These are phyloP conservation scores for Leistus spinibarbis DNA, from an alignment of 2,888 invertebrate genomes.

Conservation along the genomic window DNA sequence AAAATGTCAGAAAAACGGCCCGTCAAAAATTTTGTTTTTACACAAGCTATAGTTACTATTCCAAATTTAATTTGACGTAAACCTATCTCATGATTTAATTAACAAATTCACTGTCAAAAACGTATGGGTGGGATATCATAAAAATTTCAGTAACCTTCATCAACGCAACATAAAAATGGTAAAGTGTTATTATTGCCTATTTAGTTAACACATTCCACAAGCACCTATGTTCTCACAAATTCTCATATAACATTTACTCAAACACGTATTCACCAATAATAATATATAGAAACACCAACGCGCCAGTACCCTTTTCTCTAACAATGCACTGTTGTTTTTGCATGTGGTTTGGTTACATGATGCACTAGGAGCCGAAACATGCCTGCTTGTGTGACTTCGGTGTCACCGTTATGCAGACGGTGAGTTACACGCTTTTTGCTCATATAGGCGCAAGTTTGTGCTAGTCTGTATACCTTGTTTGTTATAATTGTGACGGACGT, in stretches of 20 bases:
- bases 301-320: neutral
- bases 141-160: neutral
- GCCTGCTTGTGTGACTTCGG: slow-evolving; percentile 43
- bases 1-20: neutral
- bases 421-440: slow-evolving; percentile 42
- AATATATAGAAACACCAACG: neutral
- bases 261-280: neutral
- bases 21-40: neutral
- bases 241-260: neutral
- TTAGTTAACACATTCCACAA: neutral
- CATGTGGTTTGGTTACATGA: slow-evolving; percentile 40
- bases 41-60: neutral
- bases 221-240: neutral
- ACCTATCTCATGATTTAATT: neutral
- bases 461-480: neutral
- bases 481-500: neutral
- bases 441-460: neutral
- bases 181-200: neutral
- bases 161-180: neutral
- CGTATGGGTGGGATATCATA: neutral
- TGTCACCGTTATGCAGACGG: slow-evolving; percentile 44
- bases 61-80: neutral
- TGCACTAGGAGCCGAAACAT: slow-evolving; percentile 44
- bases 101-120: neutral
- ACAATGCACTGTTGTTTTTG: slow-evolving; percentile 4